Evolutionary conservation across 2,113 vertebrate genomes (phyloP).

Genomic region (Calyptomena viridis): DNA sequence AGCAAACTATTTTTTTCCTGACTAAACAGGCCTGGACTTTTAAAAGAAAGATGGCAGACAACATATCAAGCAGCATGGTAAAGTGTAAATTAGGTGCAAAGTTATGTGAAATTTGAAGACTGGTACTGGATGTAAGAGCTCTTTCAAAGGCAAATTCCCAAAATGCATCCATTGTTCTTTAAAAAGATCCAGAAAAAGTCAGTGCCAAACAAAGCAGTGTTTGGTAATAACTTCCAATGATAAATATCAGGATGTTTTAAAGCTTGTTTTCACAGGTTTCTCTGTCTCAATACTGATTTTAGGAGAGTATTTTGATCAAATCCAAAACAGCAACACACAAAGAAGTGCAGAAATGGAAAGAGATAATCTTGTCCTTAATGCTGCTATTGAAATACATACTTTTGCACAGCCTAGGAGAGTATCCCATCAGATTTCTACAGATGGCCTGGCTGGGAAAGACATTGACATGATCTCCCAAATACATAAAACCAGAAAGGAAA

Average conservation of each 20-base stretch:
- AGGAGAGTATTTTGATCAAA: background rate
- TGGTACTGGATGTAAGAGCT: background rate
- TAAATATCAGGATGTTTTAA: background rate
- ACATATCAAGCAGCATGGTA: background rate
- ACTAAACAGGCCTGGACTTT: background rate
- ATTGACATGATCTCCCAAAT: background rate
- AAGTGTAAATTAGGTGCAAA: background rate
- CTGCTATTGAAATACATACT: background rate
- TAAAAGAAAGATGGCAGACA: background rate
- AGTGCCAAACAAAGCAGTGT: background rate
- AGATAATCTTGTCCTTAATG: background rate
- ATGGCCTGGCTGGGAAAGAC: background rate
- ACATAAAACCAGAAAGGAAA: background rate
- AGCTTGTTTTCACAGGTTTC: background rate
- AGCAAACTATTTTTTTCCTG: background rate
- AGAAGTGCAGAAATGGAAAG: background rate
- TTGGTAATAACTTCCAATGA: background rate
- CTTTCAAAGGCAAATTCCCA: background rate
- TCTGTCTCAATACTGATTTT: background rate
- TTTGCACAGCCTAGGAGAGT: background rate
- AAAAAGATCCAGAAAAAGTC: background rate
- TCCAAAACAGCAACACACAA: background rate
- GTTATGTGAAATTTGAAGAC: background rate
- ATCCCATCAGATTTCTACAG: background rate
- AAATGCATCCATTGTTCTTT: background rate